Base-by-base conservation (phyloP, 2,113 vertebrate species). In the Telmatochromis sp. region DNA sequence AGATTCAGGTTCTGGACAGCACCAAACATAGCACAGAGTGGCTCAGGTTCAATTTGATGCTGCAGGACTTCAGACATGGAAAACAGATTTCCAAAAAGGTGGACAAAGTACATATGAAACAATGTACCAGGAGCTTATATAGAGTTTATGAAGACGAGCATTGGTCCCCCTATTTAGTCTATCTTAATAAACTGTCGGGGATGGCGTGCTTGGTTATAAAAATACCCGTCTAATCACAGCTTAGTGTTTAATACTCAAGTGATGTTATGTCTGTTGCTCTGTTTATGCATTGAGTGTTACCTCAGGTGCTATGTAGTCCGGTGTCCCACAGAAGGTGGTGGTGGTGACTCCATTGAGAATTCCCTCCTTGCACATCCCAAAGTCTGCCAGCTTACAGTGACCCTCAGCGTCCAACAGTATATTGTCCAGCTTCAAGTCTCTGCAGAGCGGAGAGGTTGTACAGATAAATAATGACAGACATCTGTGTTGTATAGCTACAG, bases 331-430 rank as follows among this genome's bases (percentile, higher is more conserved):
- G 96, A 99, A 99, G 1, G 98, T 99, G 80, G 98, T 99, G 55
- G 98, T 99, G 2, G 98, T 99, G 86, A 98, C 97, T 9, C 98
- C 98, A 0, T 98, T 97, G 54, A 99, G 96, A 95, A 99, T 99
- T 26, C 98, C 98, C 95, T 99, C 98, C 91, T 99, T 99, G 91
- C 99, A 99, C 99, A 99, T 99, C n/a, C 98, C 98, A 21, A 99
- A 99, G 95, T 99, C 98, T 1, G 99, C 98, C 89, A 99, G 96
- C 91, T 99, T 99, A 92, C 98, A 99, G 95, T 99, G 99, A 58
- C 99, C 99, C 92, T 99, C 98, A 11, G 98, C 98, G 53, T 99
- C 98, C 94, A 99, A 92, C 87, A 99, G 96, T 79, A 99, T 99
- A 95, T 99, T 99, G 96, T 99, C 98, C 97, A 99, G 96, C 97